Percentiles rank a stretch among this genome's conserved stretches.
phyloP scores from a whole-genome alignment of 2,797 vertebrate genomes.

The Prunella strophiata region DNA sequence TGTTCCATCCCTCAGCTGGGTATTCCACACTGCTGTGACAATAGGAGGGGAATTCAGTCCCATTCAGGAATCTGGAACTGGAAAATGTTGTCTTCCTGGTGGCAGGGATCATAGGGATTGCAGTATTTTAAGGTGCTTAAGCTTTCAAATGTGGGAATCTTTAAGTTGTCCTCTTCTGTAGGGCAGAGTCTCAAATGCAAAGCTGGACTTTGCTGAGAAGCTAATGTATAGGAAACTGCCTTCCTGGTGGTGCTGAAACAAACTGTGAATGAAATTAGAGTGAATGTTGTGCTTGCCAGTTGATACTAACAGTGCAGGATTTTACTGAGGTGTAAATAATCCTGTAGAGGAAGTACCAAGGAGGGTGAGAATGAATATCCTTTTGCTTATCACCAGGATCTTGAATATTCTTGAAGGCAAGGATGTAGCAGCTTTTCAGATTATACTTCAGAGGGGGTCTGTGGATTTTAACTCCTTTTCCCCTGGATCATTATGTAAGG shows the following conservation, averaged over 20 bases:
- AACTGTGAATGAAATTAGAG: neutral
- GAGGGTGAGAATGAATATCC: neutral
- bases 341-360: neutral
- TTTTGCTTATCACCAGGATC: conserved; percentile 15
- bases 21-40: neutral
- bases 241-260: neutral
- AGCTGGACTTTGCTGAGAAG: neutral
- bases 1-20: neutral
- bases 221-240: neutral
- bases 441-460: conserved; percentile 8
- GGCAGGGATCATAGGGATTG: neutral
- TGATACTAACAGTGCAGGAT: neutral
- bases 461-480: conserved; percentile 38
- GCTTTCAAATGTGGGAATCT: neutral
- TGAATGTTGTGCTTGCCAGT: neutral
- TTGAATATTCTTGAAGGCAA: conserved; percentile 19
- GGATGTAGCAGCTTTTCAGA: conserved; percentile 9
- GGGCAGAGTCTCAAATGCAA: neutral
- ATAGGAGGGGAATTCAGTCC: neutral
- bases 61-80: neutral
- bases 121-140: neutral
- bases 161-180: neutral
- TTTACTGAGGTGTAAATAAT: neutral
- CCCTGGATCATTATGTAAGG: conserved; percentile 22
- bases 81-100: neutral